A percentile compares a stretch with the other conserved stretches of the same genome.
Conservation (phyloP, 1,140 invertebrate species). For the Bombus waltoni region DNA sequence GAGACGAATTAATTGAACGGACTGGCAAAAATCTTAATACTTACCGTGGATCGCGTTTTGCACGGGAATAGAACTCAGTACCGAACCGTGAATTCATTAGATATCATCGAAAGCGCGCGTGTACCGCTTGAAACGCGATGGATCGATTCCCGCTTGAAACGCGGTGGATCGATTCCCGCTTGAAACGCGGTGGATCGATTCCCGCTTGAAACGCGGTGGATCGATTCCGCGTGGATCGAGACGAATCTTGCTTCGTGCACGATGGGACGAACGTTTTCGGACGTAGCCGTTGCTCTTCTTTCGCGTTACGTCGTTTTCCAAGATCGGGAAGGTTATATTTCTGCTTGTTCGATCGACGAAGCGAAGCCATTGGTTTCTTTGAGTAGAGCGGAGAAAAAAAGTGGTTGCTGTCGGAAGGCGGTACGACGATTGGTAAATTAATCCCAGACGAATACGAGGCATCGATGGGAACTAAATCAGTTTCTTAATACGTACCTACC, state of each 20-base stretch:
- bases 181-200: background rate
- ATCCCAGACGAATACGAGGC: background rate
- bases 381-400: background rate
- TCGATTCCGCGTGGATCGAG: too few species aligned
- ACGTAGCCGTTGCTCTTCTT: too few species aligned
- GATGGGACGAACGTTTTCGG: too few species aligned
- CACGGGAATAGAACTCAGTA: background rate
- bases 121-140: background rate
- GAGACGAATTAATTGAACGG: constrained; percentile 28
- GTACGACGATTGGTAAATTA: background rate
- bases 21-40: constrained; percentile 9
- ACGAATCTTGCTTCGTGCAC: too few species aligned
- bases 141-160: background rate
- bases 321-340: too few species aligned
- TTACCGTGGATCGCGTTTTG: background rate
- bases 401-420: background rate
- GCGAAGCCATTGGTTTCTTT: background rate
- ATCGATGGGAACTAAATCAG: background rate
- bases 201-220: too few species aligned
- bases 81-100: background rate
- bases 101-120: constrained; percentile 1
- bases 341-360: too few species aligned
- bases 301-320: too few species aligned
- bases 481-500: background rate
- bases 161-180: background rate